Conservation (phyloP, 1,140 invertebrate species). For the Drosophila erecta region DNA sequence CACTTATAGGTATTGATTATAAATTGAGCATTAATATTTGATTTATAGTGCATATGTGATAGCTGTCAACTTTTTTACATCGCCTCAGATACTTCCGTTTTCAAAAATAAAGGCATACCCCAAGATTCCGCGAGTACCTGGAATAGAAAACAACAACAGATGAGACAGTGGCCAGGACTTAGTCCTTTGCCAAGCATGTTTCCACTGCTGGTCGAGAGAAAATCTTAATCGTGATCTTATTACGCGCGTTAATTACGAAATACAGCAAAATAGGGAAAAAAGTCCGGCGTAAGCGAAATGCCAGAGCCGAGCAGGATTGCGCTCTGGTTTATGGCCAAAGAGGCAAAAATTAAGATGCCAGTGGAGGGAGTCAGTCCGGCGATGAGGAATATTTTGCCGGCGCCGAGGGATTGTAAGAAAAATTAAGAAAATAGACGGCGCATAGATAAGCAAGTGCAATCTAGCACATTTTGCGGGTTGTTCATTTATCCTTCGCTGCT, state of each 20-base stretch:
- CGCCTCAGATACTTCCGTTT: background rate
- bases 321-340: conserved; percentile 49
- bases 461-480: conserved; percentile 61
- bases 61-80: background rate
- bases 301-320: conserved; percentile 24
- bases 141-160: conserved; percentile 14
- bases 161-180: conserved; percentile 34
- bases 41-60: background rate
- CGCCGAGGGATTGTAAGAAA: conserved; percentile 33
- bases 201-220: conserved; percentile 13
- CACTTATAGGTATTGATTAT: no score
- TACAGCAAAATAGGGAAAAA: conserved; percentile 47
- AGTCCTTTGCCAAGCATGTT: conserved; percentile 27
- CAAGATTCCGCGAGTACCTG: background rate
- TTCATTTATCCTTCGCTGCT: conserved; percentile 28
- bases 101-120: background rate
- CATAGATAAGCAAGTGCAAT: conserved; percentile 76
- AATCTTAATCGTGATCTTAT: conserved; percentile 81
- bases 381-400: conserved; percentile 16
- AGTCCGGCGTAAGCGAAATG: conserved; percentile 10
- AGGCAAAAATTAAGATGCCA: conserved; percentile 67
- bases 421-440: conserved; percentile 75
- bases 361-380: conserved; percentile 7
- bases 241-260: conserved; percentile 78
- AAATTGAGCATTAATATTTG: background rate